Conservation (phyloP, 2,888 invertebrate genomes). For the Pollenia labialis region DNA sequence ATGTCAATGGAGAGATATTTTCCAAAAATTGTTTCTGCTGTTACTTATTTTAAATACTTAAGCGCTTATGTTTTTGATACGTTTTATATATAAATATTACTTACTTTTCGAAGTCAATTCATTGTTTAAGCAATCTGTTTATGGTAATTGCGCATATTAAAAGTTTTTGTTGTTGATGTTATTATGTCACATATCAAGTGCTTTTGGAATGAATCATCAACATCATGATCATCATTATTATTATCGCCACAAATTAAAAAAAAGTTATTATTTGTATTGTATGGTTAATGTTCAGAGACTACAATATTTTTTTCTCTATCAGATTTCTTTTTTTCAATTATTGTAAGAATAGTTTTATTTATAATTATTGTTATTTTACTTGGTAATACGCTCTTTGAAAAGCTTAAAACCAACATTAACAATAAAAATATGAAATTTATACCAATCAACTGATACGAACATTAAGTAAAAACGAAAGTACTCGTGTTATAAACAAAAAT, state of each 20-base stretch:
- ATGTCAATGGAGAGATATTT: too few relatives aligned
- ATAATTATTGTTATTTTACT: slow-evolving; percentile 4
- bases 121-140: neutral
- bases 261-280: slow-evolving; percentile 4
- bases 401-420: slow-evolving; percentile 9
- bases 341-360: slow-evolving; percentile 14
- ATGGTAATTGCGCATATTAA: slow-evolving; percentile 8
- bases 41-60: too few relatives aligned
- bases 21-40: too few relatives aligned
- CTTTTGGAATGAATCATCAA: slow-evolving; percentile 60
- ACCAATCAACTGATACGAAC: neutral
- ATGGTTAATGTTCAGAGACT: slow-evolving; percentile 15
- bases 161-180: slow-evolving; percentile 45
- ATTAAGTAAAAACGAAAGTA: neutral
- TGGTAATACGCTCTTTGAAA: slow-evolving; percentile 8
- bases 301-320: slow-evolving; percentile 29
- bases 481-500: neutral
- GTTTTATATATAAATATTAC: too few relatives aligned
- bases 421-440: slow-evolving; percentile 4
- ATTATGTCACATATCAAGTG: slow-evolving; percentile 68
- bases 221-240: slow-evolving; percentile 33
- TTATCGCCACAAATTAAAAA: slow-evolving; percentile 18
- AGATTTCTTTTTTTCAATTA: slow-evolving; percentile 18
- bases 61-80: too few relatives aligned
- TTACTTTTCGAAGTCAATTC: too few relatives aligned